Conservation (phyloP, 37 sponge, comb jelly and placozoan genomes). For the Crambe crambe region DNA sequence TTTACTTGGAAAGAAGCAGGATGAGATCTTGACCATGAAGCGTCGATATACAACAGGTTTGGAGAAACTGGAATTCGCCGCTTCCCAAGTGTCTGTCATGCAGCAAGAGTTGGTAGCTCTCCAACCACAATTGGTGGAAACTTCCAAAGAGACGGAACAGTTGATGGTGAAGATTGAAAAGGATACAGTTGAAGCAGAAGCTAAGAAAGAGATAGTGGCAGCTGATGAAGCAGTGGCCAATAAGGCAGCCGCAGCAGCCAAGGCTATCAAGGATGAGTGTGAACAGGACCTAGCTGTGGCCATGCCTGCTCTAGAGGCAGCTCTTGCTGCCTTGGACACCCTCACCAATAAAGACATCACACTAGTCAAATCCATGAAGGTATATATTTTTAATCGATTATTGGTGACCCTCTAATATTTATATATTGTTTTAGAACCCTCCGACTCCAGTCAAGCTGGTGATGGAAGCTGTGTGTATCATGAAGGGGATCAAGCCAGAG, state of each 20-base stretch:
- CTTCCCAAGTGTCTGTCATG: slow-evolving; percentile 97
- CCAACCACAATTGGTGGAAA: slow-evolving; percentile 96
- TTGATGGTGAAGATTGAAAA: slow-evolving; percentile 98
- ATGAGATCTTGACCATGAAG: slow-evolving; percentile 76
- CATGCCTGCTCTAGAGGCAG: slow-evolving; percentile 95
- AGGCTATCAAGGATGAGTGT: slow-evolving; percentile 98
- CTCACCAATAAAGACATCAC: slow-evolving; percentile 97
- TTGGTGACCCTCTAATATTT: too few relatives aligned
- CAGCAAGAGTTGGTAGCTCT: slow-evolving; percentile 90
- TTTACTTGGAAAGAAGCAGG: slow-evolving; percentile 71
- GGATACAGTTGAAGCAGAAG: slow-evolving; percentile 97
- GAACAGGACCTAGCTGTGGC: slow-evolving; percentile 97
- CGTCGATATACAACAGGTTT: slow-evolving; percentile 87
- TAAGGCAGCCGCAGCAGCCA: slow-evolving; percentile 87
- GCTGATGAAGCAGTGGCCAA: slow-evolving; percentile 98
- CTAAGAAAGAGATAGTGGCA: slow-evolving; percentile 97
- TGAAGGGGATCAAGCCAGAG: slow-evolving; percentile 92
- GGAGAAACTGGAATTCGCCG: slow-evolving; percentile 96
- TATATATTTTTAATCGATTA: too few relatives aligned
- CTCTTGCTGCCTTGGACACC: slow-evolving; percentile 95
- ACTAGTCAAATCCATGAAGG: slow-evolving; percentile 97
- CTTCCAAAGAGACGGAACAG: slow-evolving; percentile 88
- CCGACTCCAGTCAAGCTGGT: slow-evolving; percentile 89
- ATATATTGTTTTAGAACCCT: too few relatives aligned
- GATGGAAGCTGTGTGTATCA: slow-evolving; percentile 98